Conservation (phyloP, 2,888 invertebrate species). For the Philereme transversata region DNA sequence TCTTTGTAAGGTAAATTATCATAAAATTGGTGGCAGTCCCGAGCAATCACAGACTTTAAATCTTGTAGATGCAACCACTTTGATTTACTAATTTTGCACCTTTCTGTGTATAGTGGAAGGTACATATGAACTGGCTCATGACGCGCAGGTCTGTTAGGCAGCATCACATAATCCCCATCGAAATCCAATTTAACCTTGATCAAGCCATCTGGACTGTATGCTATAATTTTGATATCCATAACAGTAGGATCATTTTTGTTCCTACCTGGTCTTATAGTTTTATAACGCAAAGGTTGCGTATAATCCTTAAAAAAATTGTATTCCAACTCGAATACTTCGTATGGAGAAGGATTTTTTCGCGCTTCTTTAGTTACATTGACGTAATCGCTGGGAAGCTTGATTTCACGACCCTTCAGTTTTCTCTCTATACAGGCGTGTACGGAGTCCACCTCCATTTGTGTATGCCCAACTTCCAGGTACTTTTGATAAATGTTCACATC, state of each 20-base stretch:
- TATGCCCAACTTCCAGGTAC: constrained; percentile 14
- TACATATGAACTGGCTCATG: constrained; percentile 4
- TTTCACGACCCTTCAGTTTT: constrained; percentile 10
- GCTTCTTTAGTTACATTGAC: too few species aligned
- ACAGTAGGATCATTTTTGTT: too few species aligned
- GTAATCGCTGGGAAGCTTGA: constrained; percentile 11
- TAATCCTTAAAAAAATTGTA: too few species aligned
- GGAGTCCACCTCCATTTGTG: constrained; percentile 19
- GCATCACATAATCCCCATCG: constrained; percentile 4
- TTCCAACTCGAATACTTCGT: too few species aligned
- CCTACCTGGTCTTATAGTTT: too few species aligned
- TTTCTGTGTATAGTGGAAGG: constrained; percentile 1
- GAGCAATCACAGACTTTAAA: constrained; percentile 1
- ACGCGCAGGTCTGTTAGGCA: constrained; percentile 3
- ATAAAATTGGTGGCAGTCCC: constrained; percentile 4
- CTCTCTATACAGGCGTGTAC: constrained; percentile 23
- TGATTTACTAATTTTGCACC: constrained; percentile 3
- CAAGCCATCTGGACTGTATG: constrained; percentile 7
- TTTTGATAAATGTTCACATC: constrained; percentile 8
- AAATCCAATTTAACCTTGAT: constrained; percentile 10
- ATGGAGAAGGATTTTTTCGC: too few species aligned
- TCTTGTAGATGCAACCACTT: constrained; percentile 8
- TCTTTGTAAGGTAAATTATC: constrained; percentile 6
- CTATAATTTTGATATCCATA: constrained; percentile 7
- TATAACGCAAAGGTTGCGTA: too few species aligned